Conservation (phyloP, 2,797 vertebrate species). For the Poeciliopsis presidionis region DNA sequence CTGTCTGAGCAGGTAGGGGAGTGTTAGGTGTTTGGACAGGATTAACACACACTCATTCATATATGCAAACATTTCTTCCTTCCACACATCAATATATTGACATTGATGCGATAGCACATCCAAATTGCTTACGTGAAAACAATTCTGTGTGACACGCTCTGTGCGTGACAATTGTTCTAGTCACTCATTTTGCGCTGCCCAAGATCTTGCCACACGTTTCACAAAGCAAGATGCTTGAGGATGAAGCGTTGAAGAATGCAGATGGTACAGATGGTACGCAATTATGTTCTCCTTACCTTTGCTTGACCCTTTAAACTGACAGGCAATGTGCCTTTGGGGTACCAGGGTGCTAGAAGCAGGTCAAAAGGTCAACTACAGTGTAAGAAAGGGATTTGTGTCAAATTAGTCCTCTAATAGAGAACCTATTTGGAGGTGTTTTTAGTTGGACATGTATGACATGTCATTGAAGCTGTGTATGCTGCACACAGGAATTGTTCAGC, state of each 20-base stretch:
- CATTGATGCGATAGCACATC: slow-evolving; percentile 28
- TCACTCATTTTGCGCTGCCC: slow-evolving; percentile 24
- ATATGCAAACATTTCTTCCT: slow-evolving; percentile 50
- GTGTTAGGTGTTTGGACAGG: slow-evolving; percentile 77
- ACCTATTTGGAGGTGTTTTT: slow-evolving; percentile 47
- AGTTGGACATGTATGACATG: slow-evolving; percentile 28
- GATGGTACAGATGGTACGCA: slow-evolving; percentile 63
- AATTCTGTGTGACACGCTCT: slow-evolving; percentile 34
- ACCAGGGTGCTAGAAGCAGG: slow-evolving; percentile 60
- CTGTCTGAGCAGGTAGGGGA: slow-evolving; percentile 82
- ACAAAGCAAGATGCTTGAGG: slow-evolving; percentile 62
- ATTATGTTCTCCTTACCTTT: slow-evolving; percentile 75
- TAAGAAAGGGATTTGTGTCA: slow-evolving; percentile 77
- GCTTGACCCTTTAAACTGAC: slow-evolving; percentile 79
- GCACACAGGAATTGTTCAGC: background rate
- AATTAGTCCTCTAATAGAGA: slow-evolving; percentile 72
- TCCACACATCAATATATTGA: slow-evolving; percentile 49
- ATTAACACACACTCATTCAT: slow-evolving; percentile 76
- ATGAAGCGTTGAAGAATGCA: slow-evolving; percentile 73
- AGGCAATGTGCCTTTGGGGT: slow-evolving; percentile 73
- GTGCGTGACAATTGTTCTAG: slow-evolving; percentile 42
- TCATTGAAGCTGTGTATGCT: slow-evolving; percentile 28
- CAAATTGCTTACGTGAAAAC: slow-evolving; percentile 44
- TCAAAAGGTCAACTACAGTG: slow-evolving; percentile 74
- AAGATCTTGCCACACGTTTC: slow-evolving; percentile 59